Conservation (phyloP, 2,888 invertebrate genomes). For the Peribatodes rhomboidaria region DNA sequence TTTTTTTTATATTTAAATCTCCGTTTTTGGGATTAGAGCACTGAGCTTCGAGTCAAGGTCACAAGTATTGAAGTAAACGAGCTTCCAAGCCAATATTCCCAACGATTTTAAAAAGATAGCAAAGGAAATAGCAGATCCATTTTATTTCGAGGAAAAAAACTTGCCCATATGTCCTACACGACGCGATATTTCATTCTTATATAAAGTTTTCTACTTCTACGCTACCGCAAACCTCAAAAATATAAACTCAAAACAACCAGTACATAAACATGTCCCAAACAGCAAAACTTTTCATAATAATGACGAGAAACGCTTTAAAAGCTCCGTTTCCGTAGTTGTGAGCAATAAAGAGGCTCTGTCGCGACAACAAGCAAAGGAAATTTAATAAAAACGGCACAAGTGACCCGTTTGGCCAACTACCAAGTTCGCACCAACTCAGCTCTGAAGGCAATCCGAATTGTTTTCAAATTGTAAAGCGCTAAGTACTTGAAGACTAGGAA, state of each 20-base stretch:
- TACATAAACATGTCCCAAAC: constrained; percentile 19
- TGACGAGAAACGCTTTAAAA: constrained; percentile 33
- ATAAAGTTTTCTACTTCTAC: background rate
- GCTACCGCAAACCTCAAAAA: background rate
- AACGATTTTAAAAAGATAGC: background rate
- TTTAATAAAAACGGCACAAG: constrained; percentile 45
- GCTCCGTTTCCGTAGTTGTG: constrained; percentile 39
- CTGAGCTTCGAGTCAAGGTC: constrained; percentile 21
- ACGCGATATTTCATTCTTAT: background rate
- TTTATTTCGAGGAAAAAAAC: background rate
- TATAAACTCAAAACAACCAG: background rate
- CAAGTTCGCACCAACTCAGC: constrained; percentile 39
- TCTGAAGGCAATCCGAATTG: constrained; percentile 39
- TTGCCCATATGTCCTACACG: no score
- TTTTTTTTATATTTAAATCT: constrained; percentile 35
- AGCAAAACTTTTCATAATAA: constrained; percentile 29
- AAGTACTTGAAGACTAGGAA: constrained; percentile 40
- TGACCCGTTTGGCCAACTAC: constrained; percentile 46
- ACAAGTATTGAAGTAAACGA: background rate
- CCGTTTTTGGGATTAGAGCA: constrained; percentile 28
- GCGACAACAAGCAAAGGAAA: constrained; percentile 42
- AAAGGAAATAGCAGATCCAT: background rate
- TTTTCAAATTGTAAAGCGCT: constrained; percentile 45
- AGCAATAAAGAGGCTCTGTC: constrained; percentile 41
- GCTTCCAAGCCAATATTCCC: background rate